Conservation (phyloP, 2,113 vertebrate genomes). For the Etheostoma spectabile region DNA sequence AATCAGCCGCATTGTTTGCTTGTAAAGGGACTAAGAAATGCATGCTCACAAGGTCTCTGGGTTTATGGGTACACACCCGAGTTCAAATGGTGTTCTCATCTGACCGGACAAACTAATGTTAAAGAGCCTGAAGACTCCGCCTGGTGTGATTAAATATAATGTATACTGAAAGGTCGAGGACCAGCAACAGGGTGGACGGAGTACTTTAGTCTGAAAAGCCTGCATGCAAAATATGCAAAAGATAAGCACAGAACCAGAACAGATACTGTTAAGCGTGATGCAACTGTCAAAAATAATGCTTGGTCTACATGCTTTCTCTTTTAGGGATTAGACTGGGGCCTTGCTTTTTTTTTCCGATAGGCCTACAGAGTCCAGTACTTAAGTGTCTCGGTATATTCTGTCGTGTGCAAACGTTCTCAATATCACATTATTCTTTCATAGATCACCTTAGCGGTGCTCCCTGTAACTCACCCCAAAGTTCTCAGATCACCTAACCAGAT, state of each 20-base stretch:
- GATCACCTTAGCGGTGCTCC: conserved; percentile 72
- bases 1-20: neutral
- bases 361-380: conserved; percentile 32
- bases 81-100: conserved; percentile 44
- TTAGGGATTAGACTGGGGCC: neutral
- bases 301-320: conserved; percentile 6
- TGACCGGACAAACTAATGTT: neutral
- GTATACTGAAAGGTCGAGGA: conserved; percentile 23
- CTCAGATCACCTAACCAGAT: conserved; percentile 85
- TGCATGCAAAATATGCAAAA: conserved; percentile 63
- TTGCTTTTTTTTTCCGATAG: conserved; percentile 3
- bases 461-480: conserved; percentile 82
- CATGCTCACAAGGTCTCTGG: neutral
- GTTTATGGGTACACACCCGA: conserved; percentile 3
- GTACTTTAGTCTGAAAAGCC: conserved; percentile 10
- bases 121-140: neutral
- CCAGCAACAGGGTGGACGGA: conserved; percentile 1
- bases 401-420: conserved; percentile 78
- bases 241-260: conserved; percentile 24
- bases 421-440: conserved; percentile 87
- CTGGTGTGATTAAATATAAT: conserved; percentile 13
- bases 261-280: conserved; percentile 1
- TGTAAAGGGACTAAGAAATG: neutral
- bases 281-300: conserved; percentile 7
- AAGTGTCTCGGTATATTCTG: conserved; percentile 51